Evolutionary conservation across 1,140 invertebrate species (phyloP).

Genomic region (Holcopasites calliopsidis): DNA sequence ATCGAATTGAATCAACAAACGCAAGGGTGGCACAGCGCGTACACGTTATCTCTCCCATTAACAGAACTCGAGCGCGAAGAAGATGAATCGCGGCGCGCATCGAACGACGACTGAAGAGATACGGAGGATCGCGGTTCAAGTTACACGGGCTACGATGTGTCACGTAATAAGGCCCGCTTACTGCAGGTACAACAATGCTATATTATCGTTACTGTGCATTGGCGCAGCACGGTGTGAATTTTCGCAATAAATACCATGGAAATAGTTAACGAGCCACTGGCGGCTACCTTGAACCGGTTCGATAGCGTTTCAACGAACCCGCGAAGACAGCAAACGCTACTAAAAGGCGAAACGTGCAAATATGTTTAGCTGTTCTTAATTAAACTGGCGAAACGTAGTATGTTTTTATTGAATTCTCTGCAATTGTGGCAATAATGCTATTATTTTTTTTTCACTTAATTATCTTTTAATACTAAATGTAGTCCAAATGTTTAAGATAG

Average conservation of each 20-base stretch:
- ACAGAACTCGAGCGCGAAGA: not conserved
- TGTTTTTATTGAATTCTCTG: no score
- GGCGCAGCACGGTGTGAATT: conserved; percentile 69
- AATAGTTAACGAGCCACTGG: conserved; percentile 45
- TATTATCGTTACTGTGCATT: conserved; percentile 72
- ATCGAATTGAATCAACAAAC: no score
- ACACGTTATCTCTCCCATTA: no score
- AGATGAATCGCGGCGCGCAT: conserved; percentile 60
- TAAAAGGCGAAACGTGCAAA: not conserved
- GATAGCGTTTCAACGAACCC: conserved; percentile 6
- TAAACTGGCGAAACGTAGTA: not conserved
- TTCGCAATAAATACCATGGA: conserved; percentile 51
- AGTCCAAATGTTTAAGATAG: no score
- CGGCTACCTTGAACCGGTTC: conserved; percentile 57
- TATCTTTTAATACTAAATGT: no score
- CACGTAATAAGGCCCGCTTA: conserved; percentile 72
- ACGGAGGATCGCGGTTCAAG: conserved; percentile 59
- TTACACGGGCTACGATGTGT: conserved; percentile 65
- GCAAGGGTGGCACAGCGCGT: no score
- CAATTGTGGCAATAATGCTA: no score
- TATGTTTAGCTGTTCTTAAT: no score
- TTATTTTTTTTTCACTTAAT: no score
- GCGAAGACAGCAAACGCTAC: not conserved
- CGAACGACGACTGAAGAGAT: conserved; percentile 75
- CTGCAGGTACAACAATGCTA: conserved; percentile 73